Evolutionary conservation across 2,113 vertebrate species (phyloP), one percentile per base, ranked within the genome.

Genomic region (Pelecanus crispus): DNA sequence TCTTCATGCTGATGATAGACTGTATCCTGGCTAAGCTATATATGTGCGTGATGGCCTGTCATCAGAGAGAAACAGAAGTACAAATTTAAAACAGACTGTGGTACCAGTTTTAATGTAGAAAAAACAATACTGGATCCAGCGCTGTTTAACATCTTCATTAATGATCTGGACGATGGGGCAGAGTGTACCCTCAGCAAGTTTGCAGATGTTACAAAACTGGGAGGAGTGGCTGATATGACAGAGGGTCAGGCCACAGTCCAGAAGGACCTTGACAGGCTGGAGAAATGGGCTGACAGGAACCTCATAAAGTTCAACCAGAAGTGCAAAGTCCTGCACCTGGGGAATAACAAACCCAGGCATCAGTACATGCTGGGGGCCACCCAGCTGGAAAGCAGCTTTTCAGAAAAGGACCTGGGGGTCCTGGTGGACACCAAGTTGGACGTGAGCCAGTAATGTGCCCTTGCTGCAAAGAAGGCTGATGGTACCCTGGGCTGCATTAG

Each of bases 101-200:
- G 4, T 70, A 49, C n/a, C 40, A 25, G 2, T 61, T 80, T 80
- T 56, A 61, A 66, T n/a, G 22, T 25, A 65, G 67, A 73, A 85
- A 85, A 95, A 82, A 59, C 26, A 44, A 1, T 56, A 36, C 11
- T 22, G 34, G 9, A 53, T 63, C 16, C 40, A 40, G 28, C n/a
- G 40, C 66, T 34, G 15, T 63, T 71, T 71, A 24, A 29, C 24
- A 20, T 72, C 47, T 79, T 53, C 68, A 44, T 58, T 66, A 36
- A 58, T 36, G 31, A 10, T 56, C n/a, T 49, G 59, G n/a, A 42
- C 1, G 4, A 55, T 47, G 31, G n/a, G 56, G 19, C 0, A 1
- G 49, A 61, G 45, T 17, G 20, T 52, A 26, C 16, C 53, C 26
- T 61, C 26, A 61, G 15, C 26, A 44, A n/a, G 40, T 29, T 40